These are phyloP conservation scores for Hylaeus volcanicus DNA, from an alignment of 1,140 invertebrate genomes.

Conservation along the genomic window DNA sequence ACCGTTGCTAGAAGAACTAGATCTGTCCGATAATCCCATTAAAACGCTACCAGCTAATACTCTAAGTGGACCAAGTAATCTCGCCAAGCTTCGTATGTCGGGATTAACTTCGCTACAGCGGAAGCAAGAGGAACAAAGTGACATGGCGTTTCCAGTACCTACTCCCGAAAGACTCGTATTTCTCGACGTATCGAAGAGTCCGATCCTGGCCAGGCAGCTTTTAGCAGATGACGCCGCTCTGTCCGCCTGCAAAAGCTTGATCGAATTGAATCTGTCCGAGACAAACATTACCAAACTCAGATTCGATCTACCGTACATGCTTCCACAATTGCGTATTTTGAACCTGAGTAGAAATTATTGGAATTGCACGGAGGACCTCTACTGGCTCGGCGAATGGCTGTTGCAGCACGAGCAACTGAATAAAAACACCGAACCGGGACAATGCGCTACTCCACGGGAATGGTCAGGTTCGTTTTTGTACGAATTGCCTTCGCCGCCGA, in stretches of 20 bases:
- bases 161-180: constrained; percentile 85
- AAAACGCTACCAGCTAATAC: constrained; percentile 84
- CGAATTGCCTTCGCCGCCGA: constrained; percentile 73
- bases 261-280: constrained; percentile 86
- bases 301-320: constrained; percentile 85
- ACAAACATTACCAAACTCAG: constrained; percentile 84
- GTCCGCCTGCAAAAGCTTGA: constrained; percentile 85
- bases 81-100: constrained; percentile 86
- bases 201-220: constrained; percentile 85
- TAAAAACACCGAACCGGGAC: constrained; percentile 64
- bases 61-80: constrained; percentile 84
- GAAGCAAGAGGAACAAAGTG: constrained; percentile 79
- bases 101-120: constrained; percentile 83
- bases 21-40: constrained; percentile 89
- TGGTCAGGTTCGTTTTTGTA: constrained; percentile 75
- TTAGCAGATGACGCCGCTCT: constrained; percentile 86
- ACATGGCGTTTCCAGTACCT: constrained; percentile 86
- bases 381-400: constrained; percentile 85
- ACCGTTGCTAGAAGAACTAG: constrained; percentile 84
- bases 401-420: constrained; percentile 81
- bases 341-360: constrained; percentile 84
- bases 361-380: constrained; percentile 83
- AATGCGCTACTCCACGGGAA: constrained; percentile 73
- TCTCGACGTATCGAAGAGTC: constrained; percentile 88
- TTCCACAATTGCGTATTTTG: constrained; percentile 85